Conservation (phyloP, 92 coral and sea anemone species). For the Porites cylindrica region DNA sequence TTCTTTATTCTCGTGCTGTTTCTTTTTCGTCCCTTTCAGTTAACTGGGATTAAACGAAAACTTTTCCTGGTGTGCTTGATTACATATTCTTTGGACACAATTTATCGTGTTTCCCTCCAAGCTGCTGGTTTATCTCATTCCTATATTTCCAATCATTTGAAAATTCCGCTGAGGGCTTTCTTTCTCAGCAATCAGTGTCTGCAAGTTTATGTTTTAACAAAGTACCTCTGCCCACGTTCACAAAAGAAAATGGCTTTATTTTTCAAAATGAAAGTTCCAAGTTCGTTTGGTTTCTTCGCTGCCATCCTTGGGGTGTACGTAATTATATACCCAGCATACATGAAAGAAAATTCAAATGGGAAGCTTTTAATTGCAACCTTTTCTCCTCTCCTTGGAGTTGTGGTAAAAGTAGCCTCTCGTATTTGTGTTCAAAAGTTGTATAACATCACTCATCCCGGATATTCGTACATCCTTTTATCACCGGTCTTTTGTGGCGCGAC, state of each 20-base stretch:
- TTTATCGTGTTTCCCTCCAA: neutral
- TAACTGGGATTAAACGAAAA: neutral
- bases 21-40: conserved; percentile 16
- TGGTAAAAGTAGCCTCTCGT: neutral
- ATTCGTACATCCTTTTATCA: neutral
- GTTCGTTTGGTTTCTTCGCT: neutral
- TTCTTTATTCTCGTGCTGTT: neutral
- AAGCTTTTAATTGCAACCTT: neutral
- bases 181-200: neutral
- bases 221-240: neutral
- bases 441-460: neutral
- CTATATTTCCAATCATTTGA: neutral
- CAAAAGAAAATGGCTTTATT: neutral
- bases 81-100: neutral
- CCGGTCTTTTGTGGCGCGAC: neutral
- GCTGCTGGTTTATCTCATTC: neutral
- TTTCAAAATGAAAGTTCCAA: neutral
- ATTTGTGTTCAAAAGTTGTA: conserved; percentile 6
- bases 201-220: neutral
- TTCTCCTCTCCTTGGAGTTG: conserved; percentile 17
- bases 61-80: neutral
- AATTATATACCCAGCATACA: neutral
- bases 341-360: neutral
- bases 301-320: neutral
- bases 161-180: neutral